Evolutionary conservation across 2,888 invertebrate genomes (phyloP), one percentile per base, ranked within the genome.

Genomic region (Coleophora deauratella): DNA sequence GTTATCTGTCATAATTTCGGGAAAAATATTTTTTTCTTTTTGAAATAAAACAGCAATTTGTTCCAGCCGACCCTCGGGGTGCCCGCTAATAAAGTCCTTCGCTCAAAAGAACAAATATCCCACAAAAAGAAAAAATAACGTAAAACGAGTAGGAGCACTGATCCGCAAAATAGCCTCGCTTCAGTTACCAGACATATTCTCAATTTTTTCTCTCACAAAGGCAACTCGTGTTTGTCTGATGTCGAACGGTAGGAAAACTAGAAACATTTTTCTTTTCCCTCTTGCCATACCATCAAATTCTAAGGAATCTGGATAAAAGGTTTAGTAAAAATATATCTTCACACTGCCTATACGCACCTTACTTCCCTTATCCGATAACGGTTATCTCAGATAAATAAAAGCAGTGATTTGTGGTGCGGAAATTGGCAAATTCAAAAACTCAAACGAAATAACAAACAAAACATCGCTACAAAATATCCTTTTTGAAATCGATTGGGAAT

Each of bases 401-500:
- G 6, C 21, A 21, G 21, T 21, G 21, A 6, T 4, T 21, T 21
- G 3, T 21, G 21, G 21, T 21, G 21, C 3, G 3, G 21, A 21
- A 21, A 21, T 21, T 6, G 21, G 3, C 21, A 21, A 21, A 21
- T 21, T 21, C 3, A 6, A 21, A 21, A 21, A 21, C 21, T 21
- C 21, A 6, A 21, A 62, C 52, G 50, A 51, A 62, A 66, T 59
- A 57, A 62, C 65, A 64, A 67, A 62, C 51, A 51, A 52, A 62
- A 67, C 59, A 59, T 61, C 27, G 30, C 66, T 62, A 67, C 61
- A 59, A 65, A 65, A 68, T 62, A 65, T 66, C 61, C 64, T 65
- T 72, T 70, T 66, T 62, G 60, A 65, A 71, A 77, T 74, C 75
- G 67, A 78, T 79, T 76, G 76, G 77, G 74, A 76, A 81, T 79